Percentiles rank a stretch among this genome's conserved stretches.
Evolutionary conservation across 53 echinoderm and acorn worm genomes (phyloP).

Genomic region (Arbacia lixula): DNA sequence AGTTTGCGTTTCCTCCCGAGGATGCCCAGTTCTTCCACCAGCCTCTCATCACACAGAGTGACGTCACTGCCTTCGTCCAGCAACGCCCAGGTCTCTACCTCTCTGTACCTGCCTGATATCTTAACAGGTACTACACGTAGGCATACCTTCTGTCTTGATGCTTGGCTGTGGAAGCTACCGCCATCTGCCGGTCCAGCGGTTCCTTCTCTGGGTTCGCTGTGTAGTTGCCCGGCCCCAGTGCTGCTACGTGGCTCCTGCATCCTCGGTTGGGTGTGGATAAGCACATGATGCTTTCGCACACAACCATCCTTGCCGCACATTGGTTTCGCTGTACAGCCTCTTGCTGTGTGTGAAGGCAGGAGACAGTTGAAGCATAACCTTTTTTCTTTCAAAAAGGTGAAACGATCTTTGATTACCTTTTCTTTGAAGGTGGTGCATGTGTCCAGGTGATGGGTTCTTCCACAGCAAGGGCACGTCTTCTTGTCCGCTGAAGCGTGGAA

Average conservation of each 20-base stretch:
- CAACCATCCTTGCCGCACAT: neutral
- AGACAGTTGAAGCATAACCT: conserved; percentile 69
- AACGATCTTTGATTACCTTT: conserved; percentile 31
- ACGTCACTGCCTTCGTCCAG: conserved; percentile 56
- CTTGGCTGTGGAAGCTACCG: neutral
- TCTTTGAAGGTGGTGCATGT: conserved; percentile 13
- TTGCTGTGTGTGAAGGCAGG: conserved; percentile 49
- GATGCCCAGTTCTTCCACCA: conserved; percentile 31
- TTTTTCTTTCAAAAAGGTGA: conserved; percentile 23
- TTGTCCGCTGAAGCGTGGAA: too few relatives aligned
- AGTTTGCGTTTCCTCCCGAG: conserved; percentile 27
- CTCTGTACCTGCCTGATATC: neutral
- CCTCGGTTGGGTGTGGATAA: neutral
- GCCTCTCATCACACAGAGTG: conserved; percentile 41
- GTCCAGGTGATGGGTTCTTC: neutral
- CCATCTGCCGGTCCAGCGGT: neutral
- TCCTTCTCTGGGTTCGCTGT: neutral
- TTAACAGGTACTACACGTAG: conserved; percentile 53
- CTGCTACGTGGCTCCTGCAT: neutral
- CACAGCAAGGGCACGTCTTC: conserved; percentile 56
- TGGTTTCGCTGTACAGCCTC: neutral
- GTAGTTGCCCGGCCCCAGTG: neutral
- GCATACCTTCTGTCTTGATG: conserved; percentile 13
- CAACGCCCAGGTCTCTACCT: conserved; percentile 53
- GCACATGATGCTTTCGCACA: conserved; percentile 17